Percentiles rank a stretch among this genome's conserved stretches.
phyloP scores from a whole-genome alignment of 53 echinoderm and acorn worm species.

The Stichopus horrens region DNA sequence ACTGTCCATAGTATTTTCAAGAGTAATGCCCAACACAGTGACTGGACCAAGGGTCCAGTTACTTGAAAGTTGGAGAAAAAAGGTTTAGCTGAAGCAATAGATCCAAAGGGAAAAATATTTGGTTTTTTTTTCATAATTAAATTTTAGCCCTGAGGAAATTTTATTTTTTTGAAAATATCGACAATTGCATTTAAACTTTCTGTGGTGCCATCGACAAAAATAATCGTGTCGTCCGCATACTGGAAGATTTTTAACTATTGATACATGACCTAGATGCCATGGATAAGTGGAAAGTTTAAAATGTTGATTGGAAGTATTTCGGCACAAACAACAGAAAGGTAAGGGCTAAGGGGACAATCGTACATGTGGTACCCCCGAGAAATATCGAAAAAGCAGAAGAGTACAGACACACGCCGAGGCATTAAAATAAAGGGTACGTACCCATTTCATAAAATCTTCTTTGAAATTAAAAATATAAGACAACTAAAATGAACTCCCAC shows the following conservation, averaged over 20 bases:
- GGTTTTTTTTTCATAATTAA: not conserved
- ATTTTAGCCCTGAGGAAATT: not conserved
- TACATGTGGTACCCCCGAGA: not conserved
- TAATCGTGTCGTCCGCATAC: not conserved
- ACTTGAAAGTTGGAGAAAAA: not conserved
- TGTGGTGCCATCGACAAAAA: not conserved
- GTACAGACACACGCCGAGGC: not conserved
- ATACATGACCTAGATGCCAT: not conserved
- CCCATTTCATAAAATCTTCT: not conserved
- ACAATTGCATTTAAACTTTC: not conserved
- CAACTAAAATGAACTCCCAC: too few relatives aligned
- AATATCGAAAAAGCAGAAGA: not conserved
- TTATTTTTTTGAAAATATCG: not conserved
- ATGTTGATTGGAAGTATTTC: not conserved
- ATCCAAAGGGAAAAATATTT: not conserved
- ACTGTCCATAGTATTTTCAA: not conserved
- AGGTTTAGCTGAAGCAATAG: not conserved
- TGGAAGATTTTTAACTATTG: not conserved
- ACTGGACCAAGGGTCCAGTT: slow-evolving; percentile 14
- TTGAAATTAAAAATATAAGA: too few relatives aligned
- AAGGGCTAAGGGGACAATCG: not conserved
- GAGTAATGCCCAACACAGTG: not conserved
- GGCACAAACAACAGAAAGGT: not conserved
- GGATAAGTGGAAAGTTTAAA: not conserved
- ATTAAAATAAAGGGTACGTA: not conserved